Evolutionary conservation across 1,140 invertebrate species (phyloP), one percentile per base, ranked within the genome.

Genomic region (Heliothis virescens): DNA sequence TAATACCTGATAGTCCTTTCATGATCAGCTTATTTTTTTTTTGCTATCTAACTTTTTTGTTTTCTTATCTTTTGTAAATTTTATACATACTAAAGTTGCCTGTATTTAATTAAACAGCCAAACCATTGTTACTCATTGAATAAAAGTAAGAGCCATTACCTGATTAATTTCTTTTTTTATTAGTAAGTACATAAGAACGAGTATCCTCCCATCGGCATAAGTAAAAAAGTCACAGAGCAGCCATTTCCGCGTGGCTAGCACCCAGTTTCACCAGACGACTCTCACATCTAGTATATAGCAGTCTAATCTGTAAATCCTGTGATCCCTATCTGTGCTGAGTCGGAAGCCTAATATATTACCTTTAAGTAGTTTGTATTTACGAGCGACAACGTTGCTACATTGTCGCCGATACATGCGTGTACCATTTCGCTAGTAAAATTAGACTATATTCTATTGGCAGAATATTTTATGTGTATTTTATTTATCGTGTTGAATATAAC

Each of bases 251-350:
- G 11, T 10, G 4, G 2, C 41, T 47, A 21, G 15, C 16, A 48
- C 62, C 41, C 16, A 67, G 41, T 67, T 48, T 48, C 63, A 67
- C 34, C 48, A 18, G 41, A 16, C 63, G 48, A 29, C 67, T 52
- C n/a, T 47, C 47, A 16, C 62, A 16, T 11, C 21, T 18, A 72
- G 67, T 71, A 55, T 13, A 71, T 71, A 29, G 53, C 52, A 29
- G 50, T 72, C 18, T 57, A 41, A 41, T 72, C 69, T 55, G 26
- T 50, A 72, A 57, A 72, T 72, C 26, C 52, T 72, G 21, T 72
- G 69, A 72, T 72, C 53, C 3, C 15, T 57, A 72, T 72, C 69
- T 57, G 29, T 55, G 29, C 26, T 41, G 69, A 53, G 67, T 71
- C 50, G 13, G 47, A 71, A 71, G 47, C 21, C 21, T 53, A 52